Evolutionary conservation across 2,888 invertebrate species (phyloP), one percentile per base, ranked within the genome.

Genomic region (Papilio demoleus): DNA sequence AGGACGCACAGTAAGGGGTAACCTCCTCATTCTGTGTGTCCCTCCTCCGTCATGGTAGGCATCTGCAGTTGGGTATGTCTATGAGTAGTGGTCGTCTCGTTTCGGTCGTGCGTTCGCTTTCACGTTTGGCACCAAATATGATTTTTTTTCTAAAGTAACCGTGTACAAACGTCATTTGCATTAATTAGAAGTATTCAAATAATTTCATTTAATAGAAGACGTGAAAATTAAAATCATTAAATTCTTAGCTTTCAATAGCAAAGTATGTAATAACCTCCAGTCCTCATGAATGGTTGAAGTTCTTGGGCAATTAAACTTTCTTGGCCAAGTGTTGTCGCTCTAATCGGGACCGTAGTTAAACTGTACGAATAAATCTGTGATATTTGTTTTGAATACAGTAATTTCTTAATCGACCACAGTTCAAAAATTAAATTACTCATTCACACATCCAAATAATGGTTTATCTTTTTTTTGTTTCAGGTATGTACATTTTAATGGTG

Each of bases 231-330:
- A 50, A 50, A 53, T 56, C 40, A 27, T 65, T 38, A 38, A 65
- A 65, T 56, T 58, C 42, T 42, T 19, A 19, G 14, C 59, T 47
- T 66, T 36, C 38, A 27, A 42, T 60, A 59, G 1, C 47, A 22
- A 60, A 67, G 67, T 67, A 19, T 19, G 50, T 67, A 53, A 62
- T 67, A 61, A 53, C 53, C 27, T 53, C 42, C 40, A 62, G 61
- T 34, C 40, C 31, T 31, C 42, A 2, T 34, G 34, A 27, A 53
- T 34, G 42, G 31, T 22, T 50, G 11, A 62, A 67, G 67, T 67
- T 67, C 34, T 53, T 58, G 14, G 40, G 53, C 22, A 53, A 58
- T 68, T 68, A 59, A 68, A 63, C 58, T 56, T 63, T 63, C 58
- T n/a, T 58, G 17, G 59, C 53, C 31, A 53, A 61, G 53, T 34